These are phyloP conservation scores for Sebastes melanostomus DNA, from an alignment of 2,797 vertebrate genomes.

Conservation along the genomic window DNA sequence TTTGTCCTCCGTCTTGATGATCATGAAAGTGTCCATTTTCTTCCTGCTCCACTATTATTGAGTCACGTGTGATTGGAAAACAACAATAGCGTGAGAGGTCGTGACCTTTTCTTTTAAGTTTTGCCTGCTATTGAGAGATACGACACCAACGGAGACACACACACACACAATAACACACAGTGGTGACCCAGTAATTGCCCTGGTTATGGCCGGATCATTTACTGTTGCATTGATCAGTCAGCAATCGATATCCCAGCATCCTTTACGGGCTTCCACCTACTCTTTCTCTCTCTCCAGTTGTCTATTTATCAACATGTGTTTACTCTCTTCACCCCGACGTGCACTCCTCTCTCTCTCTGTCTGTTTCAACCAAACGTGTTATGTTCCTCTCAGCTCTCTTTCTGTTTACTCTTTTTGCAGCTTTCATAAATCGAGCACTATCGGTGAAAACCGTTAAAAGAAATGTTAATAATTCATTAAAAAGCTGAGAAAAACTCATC, in stretches of 20 bases:
- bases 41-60: not conserved
- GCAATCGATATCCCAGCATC: conserved; percentile 41
- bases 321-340: not conserved
- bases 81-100: conserved; percentile 16
- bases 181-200: conserved; percentile 43
- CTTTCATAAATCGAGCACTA: not conserved
- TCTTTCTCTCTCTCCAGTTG: not conserved
- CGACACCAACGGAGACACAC: not conserved
- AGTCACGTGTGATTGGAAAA: conserved; percentile 22
- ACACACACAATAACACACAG: not conserved
- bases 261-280: not conserved
- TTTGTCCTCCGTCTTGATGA: not conserved
- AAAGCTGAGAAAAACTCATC: too few species aligned
- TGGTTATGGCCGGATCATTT: conserved; percentile 43
- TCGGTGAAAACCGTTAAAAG: too few species aligned
- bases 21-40: not conserved
- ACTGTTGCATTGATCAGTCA: conserved; percentile 49
- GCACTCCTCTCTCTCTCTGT: not conserved
- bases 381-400: not conserved
- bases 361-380: not conserved
- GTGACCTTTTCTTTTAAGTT: conserved; percentile 20
- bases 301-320: conserved; percentile 33
- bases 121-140: conserved; percentile 6
- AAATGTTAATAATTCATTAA: too few species aligned
- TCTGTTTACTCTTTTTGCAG: not conserved